Evolutionary conservation across 30 jellyfish, hydroid and myxozoan species (phyloP), one percentile per base, ranked within the genome.

Genomic region (Euphysa ruthae): DNA sequence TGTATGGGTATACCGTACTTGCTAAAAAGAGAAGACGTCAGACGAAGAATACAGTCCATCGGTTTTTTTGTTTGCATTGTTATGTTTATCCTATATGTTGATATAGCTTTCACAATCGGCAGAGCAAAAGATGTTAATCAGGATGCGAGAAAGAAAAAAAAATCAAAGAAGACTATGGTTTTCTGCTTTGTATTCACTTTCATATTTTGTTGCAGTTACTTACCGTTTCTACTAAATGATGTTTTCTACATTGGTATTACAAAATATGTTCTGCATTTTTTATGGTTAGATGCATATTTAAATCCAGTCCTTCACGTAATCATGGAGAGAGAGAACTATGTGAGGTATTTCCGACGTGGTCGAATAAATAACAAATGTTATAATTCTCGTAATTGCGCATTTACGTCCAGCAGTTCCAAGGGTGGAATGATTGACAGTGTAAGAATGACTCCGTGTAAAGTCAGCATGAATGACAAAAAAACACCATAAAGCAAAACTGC

Each of bases 281-380:
- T 46, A 8, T 46, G 60, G 60, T 29, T 46, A n/a, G 60, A 46
- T 46, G 60, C n/a, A n/a, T n/a, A n/a, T n/a, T n/a, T n/a, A n/a
- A n/a, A n/a, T n/a, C n/a, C n/a, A n/a, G n/a, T n/a, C n/a, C n/a
- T n/a, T n/a, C n/a, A n/a, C n/a, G n/a, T n/a, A n/a, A n/a, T n/a
- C n/a, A n/a, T n/a, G n/a, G n/a, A n/a, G n/a, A n/a, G n/a, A n/a
- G n/a, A n/a, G n/a, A n/a, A n/a, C n/a, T n/a, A n/a, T n/a, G n/a
- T n/a, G n/a, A n/a, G n/a, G n/a, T n/a, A n/a, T n/a, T n/a, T n/a
- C n/a, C n/a, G n/a, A n/a, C n/a, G n/a, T n/a, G n/a, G n/a, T n/a
- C n/a, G n/a, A n/a, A n/a, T n/a, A n/a, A n/a, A n/a, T n/a, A n/a
- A n/a, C n/a, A n/a, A n/a, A n/a, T n/a, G n/a, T n/a, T n/a, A n/a